phyloP scores from a whole-genome alignment of 2,113 vertebrate genomes.

The Hippocampus zosterae region DNA sequence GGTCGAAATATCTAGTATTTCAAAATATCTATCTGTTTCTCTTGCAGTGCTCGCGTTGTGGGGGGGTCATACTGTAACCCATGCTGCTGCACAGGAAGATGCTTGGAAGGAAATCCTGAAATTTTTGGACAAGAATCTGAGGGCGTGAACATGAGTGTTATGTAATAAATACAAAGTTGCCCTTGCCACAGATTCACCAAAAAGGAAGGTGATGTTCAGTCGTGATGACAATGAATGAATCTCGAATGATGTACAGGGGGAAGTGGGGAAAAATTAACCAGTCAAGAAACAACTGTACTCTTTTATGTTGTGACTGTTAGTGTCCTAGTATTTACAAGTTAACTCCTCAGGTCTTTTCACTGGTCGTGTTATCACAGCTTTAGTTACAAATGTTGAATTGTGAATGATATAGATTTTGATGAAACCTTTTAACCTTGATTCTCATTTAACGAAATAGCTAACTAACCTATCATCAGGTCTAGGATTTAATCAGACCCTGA shows the following conservation, averaged over 20 bases:
- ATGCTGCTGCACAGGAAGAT: conserved; percentile 64
- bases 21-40: not conserved
- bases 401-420: not conserved
- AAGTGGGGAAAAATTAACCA: not conserved
- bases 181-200: not conserved
- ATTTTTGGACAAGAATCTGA: conserved; percentile 54
- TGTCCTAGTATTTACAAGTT: not conserved
- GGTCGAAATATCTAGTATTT: not conserved
- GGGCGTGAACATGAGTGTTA: conserved; percentile 3
- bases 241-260: not conserved
- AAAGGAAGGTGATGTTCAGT: not conserved
- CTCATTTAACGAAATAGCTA: too few species aligned
- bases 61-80: conserved; percentile 55
- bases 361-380: not conserved
- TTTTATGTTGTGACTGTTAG: not conserved
- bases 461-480: too few species aligned
- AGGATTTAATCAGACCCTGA: too few species aligned
- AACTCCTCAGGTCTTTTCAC: not conserved
- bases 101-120: conserved; percentile 60
- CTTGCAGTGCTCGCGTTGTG: conserved; percentile 53
- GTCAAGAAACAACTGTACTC: not conserved
- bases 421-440: too few species aligned
- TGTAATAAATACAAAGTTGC: not conserved
- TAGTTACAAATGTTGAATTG: not conserved
- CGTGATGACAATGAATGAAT: not conserved